Evolutionary conservation across 2,113 vertebrate genomes (phyloP).

Genomic region (Cololabis saira): DNA sequence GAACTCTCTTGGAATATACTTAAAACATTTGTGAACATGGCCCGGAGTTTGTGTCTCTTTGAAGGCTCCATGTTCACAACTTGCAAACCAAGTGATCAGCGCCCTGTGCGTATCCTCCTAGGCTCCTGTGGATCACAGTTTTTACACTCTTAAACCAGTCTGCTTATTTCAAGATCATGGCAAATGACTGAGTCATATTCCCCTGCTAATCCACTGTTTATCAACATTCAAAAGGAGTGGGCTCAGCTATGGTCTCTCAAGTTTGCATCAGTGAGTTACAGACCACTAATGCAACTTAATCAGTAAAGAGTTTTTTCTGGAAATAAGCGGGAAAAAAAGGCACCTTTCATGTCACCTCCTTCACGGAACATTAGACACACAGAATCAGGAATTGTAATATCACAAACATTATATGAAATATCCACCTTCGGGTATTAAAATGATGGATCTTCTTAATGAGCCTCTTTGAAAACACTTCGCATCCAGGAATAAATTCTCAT

Average conservation of each 20-base stretch:
- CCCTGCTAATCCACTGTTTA: not conserved
- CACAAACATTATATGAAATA: not conserved
- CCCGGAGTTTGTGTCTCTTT: no score
- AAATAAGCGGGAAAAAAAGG: conserved; percentile 13
- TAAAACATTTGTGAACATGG: no score
- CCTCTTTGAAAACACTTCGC: not conserved
- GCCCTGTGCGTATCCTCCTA: no score
- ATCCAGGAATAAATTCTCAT: not conserved
- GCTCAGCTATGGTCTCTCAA: not conserved
- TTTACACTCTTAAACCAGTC: no score
- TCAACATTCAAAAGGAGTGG: not conserved
- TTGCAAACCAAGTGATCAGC: no score
- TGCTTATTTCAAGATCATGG: not conserved
- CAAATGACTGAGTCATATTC: not conserved
- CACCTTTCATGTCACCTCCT: not conserved
- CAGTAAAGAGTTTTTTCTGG: not conserved
- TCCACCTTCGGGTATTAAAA: not conserved
- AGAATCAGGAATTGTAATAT: not conserved
- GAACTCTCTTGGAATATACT: no score
- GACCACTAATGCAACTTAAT: not conserved
- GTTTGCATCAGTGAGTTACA: not conserved
- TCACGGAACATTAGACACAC: conserved; percentile 1
- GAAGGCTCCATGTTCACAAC: no score
- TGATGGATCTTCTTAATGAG: not conserved
- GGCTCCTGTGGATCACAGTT: not conserved